Evolutionary conservation across 2,797 vertebrate species (phyloP), one percentile per base, ranked within the genome.

Genomic region (Strix occidentalis): DNA sequence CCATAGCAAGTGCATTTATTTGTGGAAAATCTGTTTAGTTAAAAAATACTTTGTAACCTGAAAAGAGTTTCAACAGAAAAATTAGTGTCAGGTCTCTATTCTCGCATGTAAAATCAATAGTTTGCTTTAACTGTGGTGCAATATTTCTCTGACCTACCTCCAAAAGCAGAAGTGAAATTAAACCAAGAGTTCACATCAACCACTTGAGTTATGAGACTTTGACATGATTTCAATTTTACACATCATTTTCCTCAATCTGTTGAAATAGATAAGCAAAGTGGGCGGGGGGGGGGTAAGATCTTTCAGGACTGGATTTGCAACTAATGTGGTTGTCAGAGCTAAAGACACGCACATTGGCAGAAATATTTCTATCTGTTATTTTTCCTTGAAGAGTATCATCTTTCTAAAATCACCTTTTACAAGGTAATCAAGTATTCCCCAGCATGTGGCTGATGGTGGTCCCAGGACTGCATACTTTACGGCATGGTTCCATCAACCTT

Each of bases 211-310:
- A 78, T 60, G 25, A 92, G 66, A 60, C 39, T 92, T 87, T 82
- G 58, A 76, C 87, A 87, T 93, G 15, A 80, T 92, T 96, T 92
- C 54, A 92, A 46, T 94, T 96, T 94, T 96, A 76, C 80, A 93
- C 65, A 60, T 58, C 7, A n/a, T 91, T 94, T 97, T 95, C 70
- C 63, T 82, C 84, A 87, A 72, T 79, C 87, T 95, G 72, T 76
- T 95, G 72, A 84, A 96, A 88, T 68, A 91, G 94, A 92, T 89
- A 87, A 91, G 75, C 56, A 61, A 89, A 91, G 53, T 80, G 83
- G 64, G 51, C 46, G 89, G 61, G 43, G 23, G 41, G 7, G 23
- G 41, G 7, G 13, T 65, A 84, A 65, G 61, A 86, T 87, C 91
- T 93, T 94, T 78, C 87, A 93, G 76, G 29, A 37, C 57, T 88